These are phyloP conservation scores for Xylophagus ater DNA, from an alignment of 2,888 invertebrate species.

Conservation along the genomic window DNA sequence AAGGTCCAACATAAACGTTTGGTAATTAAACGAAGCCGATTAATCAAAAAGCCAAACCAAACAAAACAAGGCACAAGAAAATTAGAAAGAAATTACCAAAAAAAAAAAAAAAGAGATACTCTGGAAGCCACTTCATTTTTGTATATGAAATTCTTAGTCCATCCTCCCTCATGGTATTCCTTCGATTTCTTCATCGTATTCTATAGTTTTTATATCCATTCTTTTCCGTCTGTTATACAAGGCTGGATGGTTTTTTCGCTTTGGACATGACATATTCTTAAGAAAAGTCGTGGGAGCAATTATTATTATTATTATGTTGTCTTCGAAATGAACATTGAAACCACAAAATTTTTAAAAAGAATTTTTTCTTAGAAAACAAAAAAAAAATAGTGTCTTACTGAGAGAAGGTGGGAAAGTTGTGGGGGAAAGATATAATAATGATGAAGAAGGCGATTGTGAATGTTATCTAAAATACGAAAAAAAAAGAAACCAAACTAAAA, in stretches of 20 bases:
- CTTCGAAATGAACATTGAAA: neutral
- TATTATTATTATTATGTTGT: slow-evolving; percentile 27
- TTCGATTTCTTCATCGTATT: too few species aligned
- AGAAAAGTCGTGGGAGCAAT: slow-evolving; percentile 40
- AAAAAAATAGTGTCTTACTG: neutral
- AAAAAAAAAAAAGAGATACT: neutral
- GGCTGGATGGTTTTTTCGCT: neutral
- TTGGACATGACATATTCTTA: slow-evolving; percentile 26
- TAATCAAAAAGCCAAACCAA: too few species aligned
- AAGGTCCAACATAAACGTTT: slow-evolving; percentile 28
- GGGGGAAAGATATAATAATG: slow-evolving; percentile 6
- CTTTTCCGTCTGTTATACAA: slow-evolving; percentile 5
- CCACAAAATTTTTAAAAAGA: slow-evolving; percentile 1
- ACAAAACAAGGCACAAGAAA: too few species aligned
- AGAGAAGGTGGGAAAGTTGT: slow-evolving; percentile 1
- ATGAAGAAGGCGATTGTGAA: too few species aligned
- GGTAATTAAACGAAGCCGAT: slow-evolving; percentile 40
- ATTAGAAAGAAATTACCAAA: too few species aligned
- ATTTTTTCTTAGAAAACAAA: neutral
- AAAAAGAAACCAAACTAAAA: too few species aligned
- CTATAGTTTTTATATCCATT: too few species aligned
- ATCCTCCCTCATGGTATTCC: too few species aligned
- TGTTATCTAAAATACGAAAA: too few species aligned
- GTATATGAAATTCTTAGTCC: too few species aligned
- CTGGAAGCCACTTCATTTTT: too few species aligned